Conservation (phyloP, 2,888 invertebrate species). For the Thecophora atra region DNA sequence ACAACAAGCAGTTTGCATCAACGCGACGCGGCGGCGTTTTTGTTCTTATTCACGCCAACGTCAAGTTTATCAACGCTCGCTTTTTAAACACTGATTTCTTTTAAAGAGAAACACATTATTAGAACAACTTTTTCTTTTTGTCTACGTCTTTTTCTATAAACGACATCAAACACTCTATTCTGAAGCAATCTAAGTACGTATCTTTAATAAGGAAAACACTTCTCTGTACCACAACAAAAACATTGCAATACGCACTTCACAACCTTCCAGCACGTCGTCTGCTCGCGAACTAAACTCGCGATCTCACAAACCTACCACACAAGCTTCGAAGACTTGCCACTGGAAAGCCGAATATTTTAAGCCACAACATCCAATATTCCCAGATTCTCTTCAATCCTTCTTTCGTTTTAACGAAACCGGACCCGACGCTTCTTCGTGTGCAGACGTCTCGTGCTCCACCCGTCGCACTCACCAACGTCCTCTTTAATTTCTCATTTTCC, state of each 20-base stretch:
- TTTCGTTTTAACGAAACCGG: too few species aligned
- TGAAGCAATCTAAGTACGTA: background rate
- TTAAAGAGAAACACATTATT: background rate
- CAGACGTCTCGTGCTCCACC: too few species aligned
- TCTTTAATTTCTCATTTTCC: too few species aligned
- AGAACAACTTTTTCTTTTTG: background rate
- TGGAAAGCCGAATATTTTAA: too few species aligned
- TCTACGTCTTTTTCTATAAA: background rate
- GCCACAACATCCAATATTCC: too few species aligned
- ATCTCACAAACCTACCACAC: too few species aligned
- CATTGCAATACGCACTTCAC: slow-evolving; percentile 35
- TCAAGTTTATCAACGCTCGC: background rate
- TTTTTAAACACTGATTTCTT: background rate
- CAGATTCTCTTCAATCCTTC: too few species aligned
- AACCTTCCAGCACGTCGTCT: slow-evolving; percentile 44
- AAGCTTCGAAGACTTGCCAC: too few species aligned
- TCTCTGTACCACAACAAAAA: slow-evolving; percentile 12
- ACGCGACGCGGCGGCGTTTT: background rate
- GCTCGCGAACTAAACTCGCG: slow-evolving; percentile 46
- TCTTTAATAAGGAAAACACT: too few species aligned
- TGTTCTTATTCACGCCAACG: slow-evolving; percentile 2
- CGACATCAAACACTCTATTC: background rate
- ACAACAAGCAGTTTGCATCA: background rate
- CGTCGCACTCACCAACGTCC: too few species aligned
- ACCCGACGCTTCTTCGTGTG: too few species aligned